Conservation (phyloP, 2,888 invertebrate species). For the Ectemnius lituratus region DNA sequence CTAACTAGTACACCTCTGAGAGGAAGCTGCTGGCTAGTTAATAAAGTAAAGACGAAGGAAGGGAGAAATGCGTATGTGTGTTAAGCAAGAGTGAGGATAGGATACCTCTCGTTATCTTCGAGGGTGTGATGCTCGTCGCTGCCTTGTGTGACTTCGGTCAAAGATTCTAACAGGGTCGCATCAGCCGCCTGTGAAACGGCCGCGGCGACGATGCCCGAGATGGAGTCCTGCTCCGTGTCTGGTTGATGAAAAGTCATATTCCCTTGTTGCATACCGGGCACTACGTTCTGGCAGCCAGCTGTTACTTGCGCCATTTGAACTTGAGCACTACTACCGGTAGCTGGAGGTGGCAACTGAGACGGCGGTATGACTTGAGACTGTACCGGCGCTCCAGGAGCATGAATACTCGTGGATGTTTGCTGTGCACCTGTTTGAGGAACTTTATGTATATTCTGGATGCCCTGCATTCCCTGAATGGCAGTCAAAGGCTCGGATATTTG, state of each 20-base stretch:
- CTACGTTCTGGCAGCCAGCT: conserved; percentile 68
- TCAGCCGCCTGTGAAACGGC: conserved; percentile 67
- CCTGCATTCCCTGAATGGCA: conserved; percentile 71
- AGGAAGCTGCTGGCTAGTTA: background rate
- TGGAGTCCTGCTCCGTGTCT: conserved; percentile 72
- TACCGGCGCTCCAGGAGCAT: conserved; percentile 62
- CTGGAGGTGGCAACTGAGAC: conserved; percentile 79
- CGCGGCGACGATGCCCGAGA: conserved; percentile 64
- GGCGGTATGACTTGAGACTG: conserved; percentile 75
- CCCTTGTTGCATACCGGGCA: conserved; percentile 65
- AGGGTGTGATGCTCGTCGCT: conserved; percentile 74
- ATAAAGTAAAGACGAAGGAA: background rate
- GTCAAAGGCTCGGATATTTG: conserved; percentile 72
- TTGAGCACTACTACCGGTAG: conserved; percentile 72
- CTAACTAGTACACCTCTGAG: background rate
- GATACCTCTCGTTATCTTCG: conserved; percentile 78
- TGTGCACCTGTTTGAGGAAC: conserved; percentile 71
- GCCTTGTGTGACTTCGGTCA: conserved; percentile 76
- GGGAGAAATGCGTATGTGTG: background rate
- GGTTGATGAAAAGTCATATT: conserved; percentile 68
- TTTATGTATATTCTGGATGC: conserved; percentile 74
- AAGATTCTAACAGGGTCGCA: conserved; percentile 74
- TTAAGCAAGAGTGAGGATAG: background rate
- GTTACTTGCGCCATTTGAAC: conserved; percentile 71
- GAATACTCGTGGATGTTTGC: conserved; percentile 64